Base-by-base conservation (phyloP, 2,113 vertebrate species). In the Mohoua ochrocephala region DNA sequence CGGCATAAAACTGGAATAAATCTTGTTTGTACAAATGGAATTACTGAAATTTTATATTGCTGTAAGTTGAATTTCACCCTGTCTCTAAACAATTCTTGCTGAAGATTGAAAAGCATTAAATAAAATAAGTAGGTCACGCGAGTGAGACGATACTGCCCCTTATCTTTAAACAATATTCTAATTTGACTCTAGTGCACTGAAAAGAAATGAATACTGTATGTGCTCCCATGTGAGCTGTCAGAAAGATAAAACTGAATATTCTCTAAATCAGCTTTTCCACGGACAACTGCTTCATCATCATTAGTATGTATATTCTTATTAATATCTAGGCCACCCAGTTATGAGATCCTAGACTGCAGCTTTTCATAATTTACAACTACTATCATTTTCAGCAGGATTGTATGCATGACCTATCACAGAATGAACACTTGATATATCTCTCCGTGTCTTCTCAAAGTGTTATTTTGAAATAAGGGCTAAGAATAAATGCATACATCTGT, bases 301-400 rank as follows among this genome's bases (percentile, higher is more conserved):
- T 98, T 98, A 98, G 97, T 96, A 97, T 97, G 98, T 97, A 97
- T 97, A 97, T 97, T 96, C 97, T 96, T 97, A 92, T 96, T 98
- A 98, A 97, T 98, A 98, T 98, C 96, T 97, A 96, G 97, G 97
- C 93, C 96, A 97, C 90, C 92, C 90, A 80, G 83, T 87, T 96
- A 95, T 37, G 84, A 88, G 91, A 94, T 71, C 83, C 76, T 87
- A 78, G 95, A 92, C 75, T 94, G 71, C 74, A 88, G 74, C 83
- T 94, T 95, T 95, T 93, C 83, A 86, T 96, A 97, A 97, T 96
- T 96, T 78, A 96, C 83, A 54, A n/a, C 73, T 42, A 2, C 56
- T 85, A 77, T 96, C 45, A 75, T 49, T 93, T 95, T 94, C 59
- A 87, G 80, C 83, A 92, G 37, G 89, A 76, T 60, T 95, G 57